A percentile compares a stretch with the other conserved stretches of the same genome.
These are phyloP conservation scores for Drosophila neotestacea DNA, from an alignment of 2,888 invertebrate species.

Conservation along the genomic window DNA sequence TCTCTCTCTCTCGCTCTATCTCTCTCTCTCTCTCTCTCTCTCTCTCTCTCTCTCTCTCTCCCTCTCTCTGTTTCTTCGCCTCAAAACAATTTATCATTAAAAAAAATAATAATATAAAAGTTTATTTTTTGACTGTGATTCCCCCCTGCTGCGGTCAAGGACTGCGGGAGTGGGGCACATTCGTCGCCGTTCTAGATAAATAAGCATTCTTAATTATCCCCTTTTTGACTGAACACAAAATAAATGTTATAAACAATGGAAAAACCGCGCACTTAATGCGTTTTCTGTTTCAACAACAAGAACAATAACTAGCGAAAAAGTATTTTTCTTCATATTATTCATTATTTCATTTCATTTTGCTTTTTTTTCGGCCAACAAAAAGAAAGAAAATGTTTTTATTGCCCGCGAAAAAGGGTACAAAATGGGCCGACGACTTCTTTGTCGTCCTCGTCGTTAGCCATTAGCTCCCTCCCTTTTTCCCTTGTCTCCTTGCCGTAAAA, in stretches of 20 bases:
- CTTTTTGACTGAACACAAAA: constrained; percentile 57
- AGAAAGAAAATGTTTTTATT: constrained; percentile 77
- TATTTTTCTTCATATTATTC: constrained; percentile 80
- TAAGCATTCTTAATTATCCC: constrained; percentile 84
- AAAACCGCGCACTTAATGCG: constrained; percentile 83
- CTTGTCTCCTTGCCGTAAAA: background rate
- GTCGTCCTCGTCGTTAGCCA: constrained; percentile 61
- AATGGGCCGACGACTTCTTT: constrained; percentile 57
- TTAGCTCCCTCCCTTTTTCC: constrained; percentile 45
- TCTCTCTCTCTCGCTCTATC: constrained; percentile 11
- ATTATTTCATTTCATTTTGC: constrained; percentile 63
- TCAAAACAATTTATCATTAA: constrained; percentile 72
- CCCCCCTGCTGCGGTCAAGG: constrained; percentile 69
- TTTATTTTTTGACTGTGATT: constrained; percentile 52
- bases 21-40: constrained; percentile 23
- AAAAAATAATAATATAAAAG: constrained; percentile 64
- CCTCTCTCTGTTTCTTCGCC: constrained; percentile 18
- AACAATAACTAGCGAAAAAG: constrained; percentile 34
- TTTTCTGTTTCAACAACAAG: constrained; percentile 68
- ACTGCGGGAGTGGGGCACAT: constrained; percentile 60
- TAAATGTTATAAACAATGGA: constrained; percentile 78
- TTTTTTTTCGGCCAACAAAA: constrained; percentile 17
- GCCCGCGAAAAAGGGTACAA: constrained; percentile 78
- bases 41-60: constrained; percentile 12
- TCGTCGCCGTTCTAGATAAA: constrained; percentile 84